Evolutionary conservation across 1,140 invertebrate genomes (phyloP), one percentile per base, ranked within the genome.

Genomic region (Hestina assimilis): DNA sequence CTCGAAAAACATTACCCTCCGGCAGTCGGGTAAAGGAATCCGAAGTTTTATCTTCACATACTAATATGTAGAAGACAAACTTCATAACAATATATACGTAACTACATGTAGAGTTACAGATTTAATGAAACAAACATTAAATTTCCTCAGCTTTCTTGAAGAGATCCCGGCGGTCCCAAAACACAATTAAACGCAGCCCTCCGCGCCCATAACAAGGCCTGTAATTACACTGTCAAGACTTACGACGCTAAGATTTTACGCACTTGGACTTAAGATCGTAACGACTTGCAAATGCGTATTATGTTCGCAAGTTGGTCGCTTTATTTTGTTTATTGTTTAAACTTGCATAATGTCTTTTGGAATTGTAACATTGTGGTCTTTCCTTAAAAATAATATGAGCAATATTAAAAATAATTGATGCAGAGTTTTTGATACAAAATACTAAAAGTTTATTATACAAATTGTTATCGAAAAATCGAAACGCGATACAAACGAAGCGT

Each of bases 181-280:
- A 68, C 72, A 80, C 45, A 48, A 48, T 48, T 48, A 48, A 48
- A 28, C 17, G 17, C 6, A 21, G 20, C 45, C 45, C 29, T 35
- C 21, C 45, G 17, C 43, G 29, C 45, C 33, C 33, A 38, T 38
- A 38, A 42, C 40, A 4, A 9, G 0, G 40, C n/a, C 20, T 42
- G 40, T 42, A 42, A 42, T 42, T 42, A 24, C 40, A 21, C 20
- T 23, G 40, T 33, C 45, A 48, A 33, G 45, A 48, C 15, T 48
- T 48, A 48, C 45, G 51, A 53, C 63, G 64, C 56, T 69, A 77
- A 76, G 78, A 85, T 82, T 85, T 83, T 79, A 81, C 82, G 72
- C 67, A 73, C 71, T 81, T 54, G 24, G 50, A 53, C 38, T 53
- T 24, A 50, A 14, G 31, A 11, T 7, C 26, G 42, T 45, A 45